Conservation (phyloP, 2,797 vertebrate species). For the Semotilus atromaculatus region DNA sequence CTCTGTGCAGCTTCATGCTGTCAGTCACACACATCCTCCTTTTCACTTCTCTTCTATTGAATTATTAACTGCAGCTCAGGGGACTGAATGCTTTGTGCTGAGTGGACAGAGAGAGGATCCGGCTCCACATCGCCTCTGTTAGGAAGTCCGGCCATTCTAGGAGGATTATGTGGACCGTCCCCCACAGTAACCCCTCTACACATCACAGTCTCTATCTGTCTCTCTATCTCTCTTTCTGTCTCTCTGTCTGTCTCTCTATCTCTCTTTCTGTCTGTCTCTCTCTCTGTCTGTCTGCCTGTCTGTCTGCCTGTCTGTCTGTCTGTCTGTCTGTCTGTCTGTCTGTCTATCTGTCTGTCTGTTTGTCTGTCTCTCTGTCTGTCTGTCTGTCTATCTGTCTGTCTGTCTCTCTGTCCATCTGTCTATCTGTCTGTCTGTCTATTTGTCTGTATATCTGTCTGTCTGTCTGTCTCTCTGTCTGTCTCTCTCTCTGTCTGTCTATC, state of each 20-base stretch:
- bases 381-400: neutral
- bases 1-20: constrained; percentile 52
- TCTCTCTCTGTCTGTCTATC: neutral
- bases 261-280: neutral
- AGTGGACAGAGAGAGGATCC: constrained; percentile 76
- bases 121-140: constrained; percentile 73
- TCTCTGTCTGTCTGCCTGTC: neutral
- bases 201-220: neutral
- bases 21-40: constrained; percentile 68
- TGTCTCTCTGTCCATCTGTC: neutral
- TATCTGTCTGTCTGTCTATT: neutral
- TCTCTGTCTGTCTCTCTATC: neutral
- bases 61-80: constrained; percentile 81
- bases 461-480: neutral
- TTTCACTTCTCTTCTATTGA: constrained; percentile 73
- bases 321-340: neutral
- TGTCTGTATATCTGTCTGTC: neutral
- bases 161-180: constrained; percentile 67
- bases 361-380: neutral
- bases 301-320: neutral
- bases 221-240: neutral
- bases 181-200: constrained; percentile 33
- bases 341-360: neutral
- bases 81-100: constrained; percentile 79
- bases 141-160: constrained; percentile 71